Evolutionary conservation across 2,888 invertebrate genomes (phyloP), one percentile per base, ranked within the genome.

Genomic region (Coecobrya sp.): DNA sequence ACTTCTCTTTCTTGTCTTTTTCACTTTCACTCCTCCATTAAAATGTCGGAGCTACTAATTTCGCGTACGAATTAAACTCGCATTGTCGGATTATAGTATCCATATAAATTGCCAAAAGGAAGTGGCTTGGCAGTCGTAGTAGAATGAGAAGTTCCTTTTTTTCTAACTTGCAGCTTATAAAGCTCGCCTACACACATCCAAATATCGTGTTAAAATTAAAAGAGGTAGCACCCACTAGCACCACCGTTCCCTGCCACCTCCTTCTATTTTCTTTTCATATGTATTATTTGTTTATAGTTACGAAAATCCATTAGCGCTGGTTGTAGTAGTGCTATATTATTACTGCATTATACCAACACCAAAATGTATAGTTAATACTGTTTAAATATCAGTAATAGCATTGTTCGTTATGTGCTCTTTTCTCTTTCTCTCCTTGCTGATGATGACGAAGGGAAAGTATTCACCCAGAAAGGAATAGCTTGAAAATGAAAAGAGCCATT

Each of bases 151-250:
- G 22, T 13, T 76, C 19, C 45, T 42, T 22, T 19, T 42, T 42
- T 22, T 73, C 30, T 30, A 8, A 30, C 4, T 45, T 11, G 4
- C 42, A 73, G 79, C 27, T 27, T 49, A 27, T n/a, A n/a, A n/a
- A 4, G 36, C 55, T 27, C 49, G 52, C 81, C 13, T 30, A 52
- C 81, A 81, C 81, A 27, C 81, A 27, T 22, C 30, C 81, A 52
- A n/a, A 49, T 81, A 59, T 84, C 82, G 82, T 84, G 82, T 19
- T 65, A 85, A 85, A 85, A 85, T 62, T 85, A 59, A 65, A 85
- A 65, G 25, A 25, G 13, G 76, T 49, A 27, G 52, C 76, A 76
- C 76, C 76, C 49, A 76, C 76, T 25, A 76, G 16, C 42, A 85
- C 42, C 42, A 65, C 13, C 65, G 7, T 65, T 11, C 22, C 19